Evolutionary conservation across 2,888 invertebrate genomes (phyloP), one percentile per base, ranked within the genome.

Genomic region (Anthrax anthrax): DNA sequence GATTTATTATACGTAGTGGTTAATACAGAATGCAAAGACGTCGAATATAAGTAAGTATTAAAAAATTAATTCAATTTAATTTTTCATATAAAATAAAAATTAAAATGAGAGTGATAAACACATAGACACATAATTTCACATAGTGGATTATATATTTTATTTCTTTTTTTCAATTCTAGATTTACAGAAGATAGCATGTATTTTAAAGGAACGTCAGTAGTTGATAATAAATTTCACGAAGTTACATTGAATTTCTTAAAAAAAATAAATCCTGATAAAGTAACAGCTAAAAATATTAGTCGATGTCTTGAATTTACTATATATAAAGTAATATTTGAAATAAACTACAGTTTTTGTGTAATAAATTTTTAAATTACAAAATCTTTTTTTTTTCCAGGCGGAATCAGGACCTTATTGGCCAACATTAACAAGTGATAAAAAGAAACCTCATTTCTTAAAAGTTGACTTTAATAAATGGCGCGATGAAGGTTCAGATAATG

Each of bases 401-500:
- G 74, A 75, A 53, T 75, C 74, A 42, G 85, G 83, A 50, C 76
- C 86, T 1, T 94, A 80, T 66, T 96, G 95, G 95, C 83, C 90
- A 45, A 74, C 84, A 54, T 72, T 95, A 56, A 84, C 89, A 47
- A 86, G 84, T 64, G 87, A 87, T 58, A 84, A 81, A 60, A 82
- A 81, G 67, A 95, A 95, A 72, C 81, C 83, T 57, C 94, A 94
- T 66, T 96, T 94, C 83, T 75, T 97, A 57, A 96, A 95, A 74
- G 84, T 94, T 58, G 96, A 97, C 65, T 98, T 97, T 67, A 88
- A 90, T 65, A 94, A 94, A 72, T 97, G 95, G 96, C 82, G 81
- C 70, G 96, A 96, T 71, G 96, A 97, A 70, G 90, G 90, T 60
- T 95, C 95, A 51, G 89, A 86, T 46, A 89, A 84, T 12, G 85